A percentile compares a stretch with the other conserved stretches of the same genome.
These are phyloP conservation scores for Morinoia aosen DNA, from an alignment of 2,888 invertebrate species.

Conservation along the genomic window DNA sequence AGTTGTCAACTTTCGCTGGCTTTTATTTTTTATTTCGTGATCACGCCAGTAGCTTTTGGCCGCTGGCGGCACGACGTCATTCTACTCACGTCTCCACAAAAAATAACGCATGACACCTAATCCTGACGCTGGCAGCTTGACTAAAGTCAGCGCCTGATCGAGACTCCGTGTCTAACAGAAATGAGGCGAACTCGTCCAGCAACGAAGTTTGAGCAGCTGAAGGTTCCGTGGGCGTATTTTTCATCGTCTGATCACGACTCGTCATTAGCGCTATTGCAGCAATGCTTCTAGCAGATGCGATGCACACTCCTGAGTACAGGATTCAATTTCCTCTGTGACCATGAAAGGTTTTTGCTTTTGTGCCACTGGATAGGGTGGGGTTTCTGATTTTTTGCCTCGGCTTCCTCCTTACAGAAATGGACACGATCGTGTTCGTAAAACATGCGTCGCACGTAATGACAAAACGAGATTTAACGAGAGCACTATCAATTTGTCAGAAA, in stretches of 20 bases:
- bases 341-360: background rate
- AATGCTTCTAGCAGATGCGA: conserved; percentile 6
- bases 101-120: no score
- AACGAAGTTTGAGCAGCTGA: background rate
- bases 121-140: no score
- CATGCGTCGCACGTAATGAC: no score
- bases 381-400: background rate
- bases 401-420: background rate
- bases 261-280: background rate
- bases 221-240: background rate
- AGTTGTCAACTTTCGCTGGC: no score
- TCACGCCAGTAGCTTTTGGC: no score
- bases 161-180: background rate
- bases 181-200: background rate
- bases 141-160: no score
- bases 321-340: background rate
- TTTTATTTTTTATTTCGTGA: no score
- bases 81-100: no score
- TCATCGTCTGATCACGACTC: conserved; percentile 9
- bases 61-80: no score
- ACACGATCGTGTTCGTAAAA: background rate
- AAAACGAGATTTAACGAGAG: no score
- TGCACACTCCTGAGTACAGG: background rate
- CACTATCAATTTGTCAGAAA: no score
- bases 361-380: background rate